Evolutionary conservation across 2,113 vertebrate species (phyloP).

Genomic region (Murina feae): DNA sequence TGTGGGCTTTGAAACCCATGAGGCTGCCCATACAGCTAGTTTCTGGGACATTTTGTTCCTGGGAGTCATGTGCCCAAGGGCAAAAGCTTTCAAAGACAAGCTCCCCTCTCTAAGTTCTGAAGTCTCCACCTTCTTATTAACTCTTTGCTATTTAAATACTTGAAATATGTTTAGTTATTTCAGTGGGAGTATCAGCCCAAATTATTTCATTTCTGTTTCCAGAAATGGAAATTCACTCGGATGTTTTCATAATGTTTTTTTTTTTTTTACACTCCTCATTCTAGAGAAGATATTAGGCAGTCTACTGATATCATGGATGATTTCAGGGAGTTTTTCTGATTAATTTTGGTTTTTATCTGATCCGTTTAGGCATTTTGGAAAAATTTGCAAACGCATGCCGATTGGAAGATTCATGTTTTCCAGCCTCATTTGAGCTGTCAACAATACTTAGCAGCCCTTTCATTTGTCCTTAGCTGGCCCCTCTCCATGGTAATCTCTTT

Average conservation of each 20-base stretch:
- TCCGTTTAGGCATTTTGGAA: background rate
- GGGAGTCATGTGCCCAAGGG: background rate
- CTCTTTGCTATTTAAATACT: background rate
- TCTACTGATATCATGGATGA: background rate
- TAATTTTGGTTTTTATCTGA: background rate
- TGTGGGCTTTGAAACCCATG: background rate
- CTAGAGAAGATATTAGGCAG: background rate
- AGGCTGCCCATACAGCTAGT: background rate
- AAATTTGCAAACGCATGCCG: background rate
- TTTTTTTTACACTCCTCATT: background rate
- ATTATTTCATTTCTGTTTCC: background rate
- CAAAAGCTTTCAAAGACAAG: background rate
- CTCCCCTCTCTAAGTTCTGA: background rate
- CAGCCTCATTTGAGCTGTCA: background rate
- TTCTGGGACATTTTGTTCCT: background rate
- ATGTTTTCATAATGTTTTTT: background rate
- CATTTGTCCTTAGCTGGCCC: background rate
- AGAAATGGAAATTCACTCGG: background rate
- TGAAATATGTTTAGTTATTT: background rate
- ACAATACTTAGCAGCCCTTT: background rate
- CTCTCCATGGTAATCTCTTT: slow-evolving; percentile 12
- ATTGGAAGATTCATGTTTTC: background rate
- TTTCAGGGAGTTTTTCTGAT: background rate
- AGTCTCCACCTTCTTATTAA: background rate
- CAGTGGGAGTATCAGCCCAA: background rate